Evolutionary conservation across 2,888 invertebrate genomes (phyloP).

Genomic region (Catocala sponsa): DNA sequence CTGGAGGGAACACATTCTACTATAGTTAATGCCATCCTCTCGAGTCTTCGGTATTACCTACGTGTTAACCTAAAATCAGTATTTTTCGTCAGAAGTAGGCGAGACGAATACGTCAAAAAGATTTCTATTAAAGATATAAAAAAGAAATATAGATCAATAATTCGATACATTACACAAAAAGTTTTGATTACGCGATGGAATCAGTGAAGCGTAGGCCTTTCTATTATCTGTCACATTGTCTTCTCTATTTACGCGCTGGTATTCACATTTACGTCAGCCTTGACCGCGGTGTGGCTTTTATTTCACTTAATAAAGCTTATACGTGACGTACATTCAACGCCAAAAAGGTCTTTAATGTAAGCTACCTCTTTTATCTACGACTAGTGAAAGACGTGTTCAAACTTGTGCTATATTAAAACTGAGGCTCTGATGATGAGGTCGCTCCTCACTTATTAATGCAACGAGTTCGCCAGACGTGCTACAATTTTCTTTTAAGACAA

Average conservation of each 20-base stretch:
- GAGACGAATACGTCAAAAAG: not conserved
- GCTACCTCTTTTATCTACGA: conserved; percentile 35
- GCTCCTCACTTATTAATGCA: conserved; percentile 43
- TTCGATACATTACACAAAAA: conserved; percentile 24
- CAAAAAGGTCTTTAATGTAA: conserved; percentile 35
- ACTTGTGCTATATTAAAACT: conserved; percentile 40
- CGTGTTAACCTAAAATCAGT: too few relatives aligned
- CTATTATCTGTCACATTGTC: conserved; percentile 30
- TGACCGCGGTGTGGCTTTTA: conserved; percentile 45
- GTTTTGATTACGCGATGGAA: conserved; percentile 25
- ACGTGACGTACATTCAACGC: conserved; percentile 43
- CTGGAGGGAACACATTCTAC: too few relatives aligned
- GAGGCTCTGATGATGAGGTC: conserved; percentile 40
- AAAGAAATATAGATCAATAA: conserved; percentile 6
- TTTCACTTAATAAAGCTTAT: conserved; percentile 44
- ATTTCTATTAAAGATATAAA: conserved; percentile 25
- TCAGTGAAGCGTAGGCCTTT: conserved; percentile 29
- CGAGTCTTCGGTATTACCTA: too few relatives aligned
- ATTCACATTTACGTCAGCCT: conserved; percentile 41
- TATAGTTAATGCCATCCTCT: too few relatives aligned
- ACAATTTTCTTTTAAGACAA: conserved; percentile 35
- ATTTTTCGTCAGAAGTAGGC: too few relatives aligned
- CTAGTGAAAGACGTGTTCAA: conserved; percentile 36
- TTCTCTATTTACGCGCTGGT: conserved; percentile 19
- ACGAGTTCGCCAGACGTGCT: conserved; percentile 29